Evolutionary conservation across 2,888 invertebrate genomes (phyloP), one percentile per base, ranked within the genome.

Genomic region (Lordiphosa andalusiaca): DNA sequence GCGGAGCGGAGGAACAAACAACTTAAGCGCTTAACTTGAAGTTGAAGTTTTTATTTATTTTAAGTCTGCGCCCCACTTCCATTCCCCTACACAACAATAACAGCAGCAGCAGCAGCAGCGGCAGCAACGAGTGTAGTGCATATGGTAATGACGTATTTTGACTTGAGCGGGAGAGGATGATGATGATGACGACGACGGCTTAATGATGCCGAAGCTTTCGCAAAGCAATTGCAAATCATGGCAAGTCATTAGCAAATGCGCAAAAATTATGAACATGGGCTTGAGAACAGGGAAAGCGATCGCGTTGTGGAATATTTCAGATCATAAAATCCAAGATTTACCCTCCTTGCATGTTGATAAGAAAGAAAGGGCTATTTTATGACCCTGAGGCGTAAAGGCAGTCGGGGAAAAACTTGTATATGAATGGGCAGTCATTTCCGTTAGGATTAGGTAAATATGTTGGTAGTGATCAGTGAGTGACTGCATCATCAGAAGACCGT

Each of bases 1-100:
- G 62, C 69, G 72, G 67, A 74, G 21, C 71, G 64, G 69, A 73
- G 81, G 81, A 80, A 76, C 84, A 80, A 83, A 80, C 81, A 80
- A 76, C 81, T 80, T 76, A 76, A 83, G 62, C 80, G 80, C 71
- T 83, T 67, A 78, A 68, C 73, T 19, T 19, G 19, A 19, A 19
- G 19, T 67, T 78, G 72, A 80, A 67, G 80, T 83, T 78, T 83
- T 82, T 82, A 78, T 77, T 77, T 77, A 82, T 77, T 82, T 77
- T 72, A 70, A 71, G 72, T 77, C 73, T 71, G 71, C 69, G 36
- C 52, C 48, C 47, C 51, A 6, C 19, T 19, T 36, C 12, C 12
- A 30, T 30, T 13, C 6, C 10, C 38, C 36, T 1, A 33, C 19
- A 19, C 19, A 19, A 19, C 4, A 19, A 19, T 19, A 19, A 19